Conservation (phyloP, 37 sponge, comb jelly and placozoan genomes). For the Cladorhizidae sp. region DNA sequence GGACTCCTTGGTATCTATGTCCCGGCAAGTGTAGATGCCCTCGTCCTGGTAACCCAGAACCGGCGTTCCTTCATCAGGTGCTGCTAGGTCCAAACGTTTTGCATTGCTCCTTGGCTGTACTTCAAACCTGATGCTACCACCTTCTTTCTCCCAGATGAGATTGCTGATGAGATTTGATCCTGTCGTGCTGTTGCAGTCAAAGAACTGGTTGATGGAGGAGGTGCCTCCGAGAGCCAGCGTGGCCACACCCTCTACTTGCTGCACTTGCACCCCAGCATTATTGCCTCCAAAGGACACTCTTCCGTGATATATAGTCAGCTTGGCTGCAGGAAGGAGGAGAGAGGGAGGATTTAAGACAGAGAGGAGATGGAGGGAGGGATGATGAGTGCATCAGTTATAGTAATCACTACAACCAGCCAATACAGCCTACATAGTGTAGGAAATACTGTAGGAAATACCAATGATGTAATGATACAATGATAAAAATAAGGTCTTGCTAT, state of each 20-base stretch:
- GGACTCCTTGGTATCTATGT: neutral
- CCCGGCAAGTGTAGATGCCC: constrained; percentile 27
- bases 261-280: neutral
- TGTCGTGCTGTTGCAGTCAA: constrained; percentile 40
- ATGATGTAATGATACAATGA: too few species aligned
- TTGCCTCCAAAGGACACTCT: neutral
- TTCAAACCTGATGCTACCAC: neutral
- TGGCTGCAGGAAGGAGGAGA: constrained; percentile 20
- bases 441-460: too few species aligned
- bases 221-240: constrained; percentile 20
- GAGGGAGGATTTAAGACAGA: constrained; percentile 19
- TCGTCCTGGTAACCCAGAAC: neutral
- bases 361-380: constrained; percentile 35
- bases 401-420: too few species aligned
- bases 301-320: neutral
- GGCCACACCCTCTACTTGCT: constrained; percentile 40
- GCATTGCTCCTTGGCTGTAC: neutral
- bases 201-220: neutral
- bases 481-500: too few species aligned
- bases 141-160: constrained; percentile 21
- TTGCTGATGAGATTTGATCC: neutral
- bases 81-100: neutral
- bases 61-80: neutral
- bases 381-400: constrained; percentile 18
- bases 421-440: too few species aligned